These are phyloP conservation scores for Seriola quinqueradiata DNA, from an alignment of 2,113 vertebrate genomes.

Conservation along the genomic window DNA sequence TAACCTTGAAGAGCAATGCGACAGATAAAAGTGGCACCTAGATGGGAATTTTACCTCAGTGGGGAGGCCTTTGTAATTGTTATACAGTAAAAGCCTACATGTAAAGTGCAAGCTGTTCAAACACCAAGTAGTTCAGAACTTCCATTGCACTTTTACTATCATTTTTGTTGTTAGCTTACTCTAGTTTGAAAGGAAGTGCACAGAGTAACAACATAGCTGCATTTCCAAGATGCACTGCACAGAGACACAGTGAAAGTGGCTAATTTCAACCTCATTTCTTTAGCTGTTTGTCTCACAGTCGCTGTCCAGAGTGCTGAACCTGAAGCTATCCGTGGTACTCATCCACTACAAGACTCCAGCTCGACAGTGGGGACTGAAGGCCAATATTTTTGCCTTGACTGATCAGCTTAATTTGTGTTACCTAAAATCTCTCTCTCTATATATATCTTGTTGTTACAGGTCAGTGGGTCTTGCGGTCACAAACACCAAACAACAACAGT, in stretches of 20 bases:
- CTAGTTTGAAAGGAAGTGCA: background rate
- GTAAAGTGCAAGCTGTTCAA: slow-evolving; percentile 11
- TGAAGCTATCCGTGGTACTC: background rate
- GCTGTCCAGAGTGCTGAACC: slow-evolving; percentile 28
- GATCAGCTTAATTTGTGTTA: background rate
- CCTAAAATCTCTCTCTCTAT: background rate
- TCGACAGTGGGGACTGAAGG: background rate
- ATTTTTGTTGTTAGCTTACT: background rate
- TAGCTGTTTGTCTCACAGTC: background rate
- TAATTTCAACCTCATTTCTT: background rate
- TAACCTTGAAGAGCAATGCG: slow-evolving; percentile 75
- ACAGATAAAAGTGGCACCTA: slow-evolving; percentile 59
- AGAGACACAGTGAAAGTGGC: background rate
- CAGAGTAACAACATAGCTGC: background rate
- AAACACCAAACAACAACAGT: background rate
- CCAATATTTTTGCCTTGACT: background rate
- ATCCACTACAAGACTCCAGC: background rate
- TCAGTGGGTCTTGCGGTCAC: background rate
- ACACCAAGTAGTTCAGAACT: background rate
- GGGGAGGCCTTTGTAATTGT: slow-evolving; percentile 40
- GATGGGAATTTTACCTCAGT: slow-evolving; percentile 55
- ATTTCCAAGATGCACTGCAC: background rate
- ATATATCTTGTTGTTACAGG: background rate
- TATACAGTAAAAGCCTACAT: slow-evolving; percentile 1
- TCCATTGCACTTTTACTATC: background rate